Base-by-base conservation (phyloP, 2,888 invertebrate genomes). In the Cactoblastis cactorum region DNA sequence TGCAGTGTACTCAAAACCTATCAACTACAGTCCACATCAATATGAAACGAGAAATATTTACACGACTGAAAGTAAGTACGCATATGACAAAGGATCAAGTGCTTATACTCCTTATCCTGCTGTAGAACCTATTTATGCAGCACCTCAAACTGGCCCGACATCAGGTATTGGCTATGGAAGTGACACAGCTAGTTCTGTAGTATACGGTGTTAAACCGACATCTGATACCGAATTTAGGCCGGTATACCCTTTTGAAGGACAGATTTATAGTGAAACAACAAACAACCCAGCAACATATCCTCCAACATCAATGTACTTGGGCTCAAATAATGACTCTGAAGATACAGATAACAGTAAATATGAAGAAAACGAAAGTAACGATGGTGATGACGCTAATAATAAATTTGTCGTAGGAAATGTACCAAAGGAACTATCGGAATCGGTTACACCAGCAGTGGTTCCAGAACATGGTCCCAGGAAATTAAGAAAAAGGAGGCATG, bases 351-450 rank as follows among this genome's bases (percentile, higher is more conserved):
- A 74, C 19, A 71, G 67, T 15, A 81, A 80, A 50, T 85, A 82
- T 59, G 67, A 66, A 11, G 84, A 82, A 33, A 69, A 69, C 56
- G 63, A 66, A 37, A 70, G 73, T 33, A 52, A 59, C 5, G 70
- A 66, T 46, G 62, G 59, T 33, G 81, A 75, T 53, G 60, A 65
- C 8, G 74, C 59, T 49, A 83, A 88, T 33, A 86, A 80, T 45
- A 92, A 93, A 68, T 94, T 93, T 71, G 93, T 94, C 0, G 93
- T 93, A 1, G 93, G 93, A 0, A 93, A 91, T 62, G 83, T 93
- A 0, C 92, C 93, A 0, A 92, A 93, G 67, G 92, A 92, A 53
- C 64, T 90, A 39, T 69, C 76, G 35, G 90, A 91, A 52, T 80
- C 89, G 24, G 90, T 81, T 1, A 91, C 92, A 1, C 91, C 92